Evolutionary conservation across 2,113 vertebrate species (phyloP), one percentile per base, ranked within the genome.

Genomic region (Lophochroa leadbeateri): DNA sequence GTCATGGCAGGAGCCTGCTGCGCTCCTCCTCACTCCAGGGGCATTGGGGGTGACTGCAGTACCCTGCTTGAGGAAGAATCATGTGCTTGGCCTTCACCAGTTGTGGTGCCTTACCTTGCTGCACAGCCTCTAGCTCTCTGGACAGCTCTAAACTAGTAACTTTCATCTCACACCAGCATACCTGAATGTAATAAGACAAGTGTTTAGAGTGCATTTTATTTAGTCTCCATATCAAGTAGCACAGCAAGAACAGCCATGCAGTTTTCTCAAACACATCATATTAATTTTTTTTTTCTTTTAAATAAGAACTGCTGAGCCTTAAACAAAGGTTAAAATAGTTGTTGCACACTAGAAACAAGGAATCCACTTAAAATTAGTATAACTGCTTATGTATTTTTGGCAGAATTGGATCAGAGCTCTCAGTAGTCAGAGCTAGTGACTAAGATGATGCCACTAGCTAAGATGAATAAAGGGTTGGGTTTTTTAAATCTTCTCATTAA

Each of bases 61-160:
- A 35, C 7, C 15, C 64, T 33, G 18, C 19, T 17, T 7, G 1
- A 25, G 18, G 33, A 29, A 21, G 61, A 28, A 7, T 52, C 3
- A 5, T 0, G 3, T 4, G 14, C 35, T 4, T 2, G 7, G 43
- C 10, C 27, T 7, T 11, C 4, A 0, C 33, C 25, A 1, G 3
- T 24, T 29, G 1, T 41, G 21, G 2, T 13, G 43, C 17, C 47
- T 31, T 21, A 11, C 49, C n/a, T 17, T 27, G 17, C 29, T 29
- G 37, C 17, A 13, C 2, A 2, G 3, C 47, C 2, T 10, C 10
- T 4, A 35, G 17, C 35, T 9, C 6, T 16, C 10, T 8, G 6
- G 23, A 16, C 39, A 68, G 81, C 17, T 17, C 0, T 13, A 8
- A n/a, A 2, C 21, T 4, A 10, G 6, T 3, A 13, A 5, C 29